Evolutionary conservation across 2,888 invertebrate genomes (phyloP).

Genomic region (Dicycla oo): DNA sequence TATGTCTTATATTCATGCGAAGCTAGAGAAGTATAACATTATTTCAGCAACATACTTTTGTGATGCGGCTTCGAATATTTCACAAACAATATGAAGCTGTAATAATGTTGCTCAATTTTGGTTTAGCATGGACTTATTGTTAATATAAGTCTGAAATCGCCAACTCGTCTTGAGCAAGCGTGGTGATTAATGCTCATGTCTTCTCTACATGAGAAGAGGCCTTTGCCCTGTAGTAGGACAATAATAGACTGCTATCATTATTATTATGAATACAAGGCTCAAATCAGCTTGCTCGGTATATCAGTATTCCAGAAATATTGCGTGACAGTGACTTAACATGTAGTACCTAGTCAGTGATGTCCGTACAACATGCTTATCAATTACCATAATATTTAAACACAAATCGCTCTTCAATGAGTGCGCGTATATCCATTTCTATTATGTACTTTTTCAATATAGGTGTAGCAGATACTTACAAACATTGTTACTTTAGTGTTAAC

Average conservation of each 20-base stretch:
- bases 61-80: background rate
- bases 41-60: background rate
- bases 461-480: conserved; percentile 21
- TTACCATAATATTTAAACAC: conserved; percentile 14
- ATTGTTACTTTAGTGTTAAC: conserved; percentile 16
- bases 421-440: conserved; percentile 11
- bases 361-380: conserved; percentile 16
- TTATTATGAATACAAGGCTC: background rate
- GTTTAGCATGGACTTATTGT: too few species aligned
- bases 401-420: conserved; percentile 2
- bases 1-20: background rate
- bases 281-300: background rate
- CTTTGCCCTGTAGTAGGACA: too few species aligned
- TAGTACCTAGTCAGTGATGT: conserved; percentile 32
- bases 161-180: too few species aligned
- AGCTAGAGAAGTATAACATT: conserved; percentile 13
- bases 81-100: background rate
- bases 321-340: conserved; percentile 28
- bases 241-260: too few species aligned
- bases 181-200: too few species aligned
- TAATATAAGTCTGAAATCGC: too few species aligned
- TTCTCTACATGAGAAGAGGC: too few species aligned
- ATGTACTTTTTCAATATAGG: conserved; percentile 22
- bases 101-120: background rate
- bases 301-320: conserved; percentile 10